Evolutionary conservation across 1,140 invertebrate genomes (phyloP).

Genomic region (Polyergus mexicanus): DNA sequence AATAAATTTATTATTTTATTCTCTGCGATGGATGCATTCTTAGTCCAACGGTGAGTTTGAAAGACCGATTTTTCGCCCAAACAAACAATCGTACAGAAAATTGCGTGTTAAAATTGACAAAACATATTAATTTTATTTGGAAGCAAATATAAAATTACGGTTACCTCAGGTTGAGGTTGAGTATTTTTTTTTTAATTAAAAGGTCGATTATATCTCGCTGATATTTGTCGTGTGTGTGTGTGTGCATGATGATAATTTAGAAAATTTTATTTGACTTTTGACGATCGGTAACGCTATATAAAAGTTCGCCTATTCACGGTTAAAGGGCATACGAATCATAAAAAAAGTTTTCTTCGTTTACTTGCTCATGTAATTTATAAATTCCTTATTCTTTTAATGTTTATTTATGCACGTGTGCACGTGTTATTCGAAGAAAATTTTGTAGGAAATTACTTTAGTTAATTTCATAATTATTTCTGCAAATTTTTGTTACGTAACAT

Average conservation of each 20-base stretch:
- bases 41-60: background rate
- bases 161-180: background rate
- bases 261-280: slow-evolving; percentile 44
- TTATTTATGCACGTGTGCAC: background rate
- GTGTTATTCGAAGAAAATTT: background rate
- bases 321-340: background rate
- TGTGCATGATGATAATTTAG: slow-evolving; percentile 2
- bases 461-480: too few species aligned
- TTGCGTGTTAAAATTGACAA: background rate
- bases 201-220: background rate
- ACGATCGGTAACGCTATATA: background rate
- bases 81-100: background rate
- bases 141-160: background rate
- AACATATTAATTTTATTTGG: background rate
- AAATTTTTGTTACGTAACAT: background rate
- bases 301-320: slow-evolving; percentile 17
- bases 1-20: slow-evolving; percentile 10
- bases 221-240: background rate
- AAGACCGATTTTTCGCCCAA: background rate
- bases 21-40: background rate
- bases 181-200: slow-evolving; percentile 15
- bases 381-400: background rate
- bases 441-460: background rate
- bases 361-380: background rate
- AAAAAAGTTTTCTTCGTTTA: slow-evolving; percentile 5